These are phyloP conservation scores for Anoncus sp. DNA, from an alignment of 2,888 invertebrate species.

Conservation along the genomic window DNA sequence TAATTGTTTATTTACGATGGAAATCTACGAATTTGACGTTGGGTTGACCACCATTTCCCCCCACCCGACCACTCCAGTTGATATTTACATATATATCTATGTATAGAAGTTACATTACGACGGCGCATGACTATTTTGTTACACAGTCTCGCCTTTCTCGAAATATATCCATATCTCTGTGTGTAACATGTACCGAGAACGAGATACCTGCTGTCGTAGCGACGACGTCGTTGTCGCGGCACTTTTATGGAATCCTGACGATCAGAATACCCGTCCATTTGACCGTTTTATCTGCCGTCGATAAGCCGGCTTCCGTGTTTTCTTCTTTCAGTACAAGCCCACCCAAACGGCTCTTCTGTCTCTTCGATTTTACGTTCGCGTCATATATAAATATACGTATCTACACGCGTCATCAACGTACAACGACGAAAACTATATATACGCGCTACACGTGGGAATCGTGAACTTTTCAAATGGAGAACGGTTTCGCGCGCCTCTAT, in stretches of 20 bases:
- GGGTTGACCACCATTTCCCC: background rate
- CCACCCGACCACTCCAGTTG: background rate
- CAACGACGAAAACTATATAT: background rate
- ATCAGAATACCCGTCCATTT: slow-evolving; percentile 42
- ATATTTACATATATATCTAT: background rate
- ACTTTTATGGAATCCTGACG: slow-evolving; percentile 58
- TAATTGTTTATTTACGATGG: background rate
- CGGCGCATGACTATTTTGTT: background rate
- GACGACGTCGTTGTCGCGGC: slow-evolving; percentile 61
- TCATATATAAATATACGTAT: slow-evolving; percentile 19
- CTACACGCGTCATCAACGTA: slow-evolving; percentile 7
- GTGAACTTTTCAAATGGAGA: slow-evolving; percentile 2
- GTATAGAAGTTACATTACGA: background rate
- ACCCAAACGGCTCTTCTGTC: slow-evolving; percentile 7
- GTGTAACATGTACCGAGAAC: slow-evolving; percentile 28
- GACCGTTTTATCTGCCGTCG: slow-evolving; percentile 75
- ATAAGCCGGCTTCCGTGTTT: slow-evolving; percentile 65
- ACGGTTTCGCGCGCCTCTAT: slow-evolving; percentile 5
- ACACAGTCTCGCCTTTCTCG: slow-evolving; percentile 22
- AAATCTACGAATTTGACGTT: background rate
- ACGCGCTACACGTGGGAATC: slow-evolving; percentile 11
- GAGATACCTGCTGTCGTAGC: slow-evolving; percentile 51
- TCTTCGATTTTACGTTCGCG: slow-evolving; percentile 31
- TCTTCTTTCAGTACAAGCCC: slow-evolving; percentile 48
- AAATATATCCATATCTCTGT: slow-evolving; percentile 13